Evolutionary conservation across 2,113 vertebrate genomes (phyloP), one percentile per base, ranked within the genome.

Genomic region (Piliocolobus tephrosceles): DNA sequence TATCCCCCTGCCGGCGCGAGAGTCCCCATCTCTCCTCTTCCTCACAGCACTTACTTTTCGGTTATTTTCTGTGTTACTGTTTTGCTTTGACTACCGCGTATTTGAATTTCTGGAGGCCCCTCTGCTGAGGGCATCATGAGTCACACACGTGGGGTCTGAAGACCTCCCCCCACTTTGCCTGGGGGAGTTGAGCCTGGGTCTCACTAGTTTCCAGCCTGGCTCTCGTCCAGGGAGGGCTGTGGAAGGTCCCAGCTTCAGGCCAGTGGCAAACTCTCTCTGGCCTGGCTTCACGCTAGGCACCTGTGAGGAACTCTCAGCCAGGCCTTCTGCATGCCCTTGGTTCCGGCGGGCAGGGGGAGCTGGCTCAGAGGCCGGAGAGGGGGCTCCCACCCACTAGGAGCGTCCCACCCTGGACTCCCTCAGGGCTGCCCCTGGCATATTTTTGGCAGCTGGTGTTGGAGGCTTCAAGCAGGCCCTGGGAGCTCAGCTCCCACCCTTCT

Each of bases 341-440:
- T 18, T 3, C 9, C 0, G 25, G 58, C 0, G 0, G 17, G 43
- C 0, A 23, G 27, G 27, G 47, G 43, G 25, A 40, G 76, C 45
- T 22, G 76, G 47, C 76, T 78, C 10, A 4, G 45, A 40, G 11
- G 58, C 75, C 23, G 5, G 52, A n/a, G 27, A 40, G 18, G 76
- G 45, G 22, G 5, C 43, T 35, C 73, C 9, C 1, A 0, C 23
- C 35, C 9, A 5, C 43, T 10, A 30, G 32, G 58, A 66, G 75
- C 16, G 2, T 18, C 58, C 43, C 50, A 45, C 23, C 58, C 76
- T 23, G 43, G 10, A 23, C 32, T 66, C 4, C 8, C 57, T 66
- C 57, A 5, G 73, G 35, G 47, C 88, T 43, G 35, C 2, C 27
- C 11, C 11, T 40, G 76, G 78, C 12, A 13, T 5, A 1, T 8